These are phyloP conservation scores for Phrynocephalus guinanensis DNA, from an alignment of 2,797 vertebrate genomes.

Conservation along the genomic window DNA sequence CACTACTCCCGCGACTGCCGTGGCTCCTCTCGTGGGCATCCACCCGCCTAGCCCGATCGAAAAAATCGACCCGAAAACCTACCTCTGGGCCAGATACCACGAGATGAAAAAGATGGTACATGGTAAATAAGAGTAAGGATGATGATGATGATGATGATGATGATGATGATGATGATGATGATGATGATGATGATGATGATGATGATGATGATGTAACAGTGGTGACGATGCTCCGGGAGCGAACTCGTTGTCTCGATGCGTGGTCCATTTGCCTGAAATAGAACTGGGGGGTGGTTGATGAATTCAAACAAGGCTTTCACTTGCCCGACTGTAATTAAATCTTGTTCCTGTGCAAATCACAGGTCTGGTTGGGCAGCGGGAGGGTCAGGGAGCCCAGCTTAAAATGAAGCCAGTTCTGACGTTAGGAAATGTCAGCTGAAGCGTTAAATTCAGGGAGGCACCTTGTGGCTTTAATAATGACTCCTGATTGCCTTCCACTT, in stretches of 20 bases:
- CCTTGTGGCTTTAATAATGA: background rate
- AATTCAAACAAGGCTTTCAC: background rate
- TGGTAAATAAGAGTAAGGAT: slow-evolving; percentile 70
- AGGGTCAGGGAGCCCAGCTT: too few species aligned
- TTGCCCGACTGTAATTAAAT: too few species aligned
- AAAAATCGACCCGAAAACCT: slow-evolving; percentile 71
- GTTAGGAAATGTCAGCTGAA: background rate
- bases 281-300: background rate
- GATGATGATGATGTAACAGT: background rate
- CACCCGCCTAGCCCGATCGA: slow-evolving; percentile 62
- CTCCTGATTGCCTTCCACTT: background rate
- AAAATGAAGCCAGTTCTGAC: too few species aligned
- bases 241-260: background rate
- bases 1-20: background rate
- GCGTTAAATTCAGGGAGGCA: background rate
- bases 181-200: too few species aligned
- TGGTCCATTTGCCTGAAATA: background rate
- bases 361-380: background rate
- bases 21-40: background rate
- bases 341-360: background rate
- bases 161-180: too few species aligned
- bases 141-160: background rate
- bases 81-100: slow-evolving; percentile 82
- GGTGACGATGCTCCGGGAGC: background rate
- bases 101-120: slow-evolving; percentile 84